Evolutionary conservation across 2,113 vertebrate species (phyloP), one percentile per base, ranked within the genome.

Genomic region (Misgurnus anguillicaudatus): DNA sequence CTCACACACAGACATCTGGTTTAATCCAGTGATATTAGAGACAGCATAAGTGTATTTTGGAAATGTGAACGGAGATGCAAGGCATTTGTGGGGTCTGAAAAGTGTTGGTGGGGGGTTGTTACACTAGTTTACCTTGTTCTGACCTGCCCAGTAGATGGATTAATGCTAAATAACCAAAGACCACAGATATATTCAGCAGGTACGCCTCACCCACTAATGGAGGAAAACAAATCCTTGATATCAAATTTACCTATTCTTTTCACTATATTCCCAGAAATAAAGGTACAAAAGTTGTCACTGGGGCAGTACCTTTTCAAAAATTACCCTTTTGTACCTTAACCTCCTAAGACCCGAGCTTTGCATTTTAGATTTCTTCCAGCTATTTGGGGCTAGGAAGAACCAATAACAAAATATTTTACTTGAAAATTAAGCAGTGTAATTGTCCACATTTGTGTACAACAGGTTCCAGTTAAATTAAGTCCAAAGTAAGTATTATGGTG

Each of bases 111-210:
- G 60, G 45, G 24, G 47, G 41, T 65, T 61, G 7, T 9, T 41
- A 58, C 14, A 9, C 14, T 24, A 60, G 16, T 31, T 66, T 62
- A n/a, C 19, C 21, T 9, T 78, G 65, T 80, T 74, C 47, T 77
- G 62, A 72, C 39, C 53, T 68, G 53, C 16, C 24, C 21, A 63
- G 6, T 58, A 41, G 16, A 4, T 39, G 6, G 70, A 58, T 42
- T 72, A 42, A 72, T 42, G 58, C 14, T 16, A 4, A 24, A 24
- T 42, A 8, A 42, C 38, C 39, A 69, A 51, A 51, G 66, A 31
- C 39, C 38, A 21, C 9, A 16, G 11, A 41, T 57, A 57, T 19
- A n/a, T 9, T 51, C 13, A 11, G 47, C 47, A 51, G 9, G n/a
- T 51, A 51, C 13, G 14, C 48, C 5, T 13, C 48, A 51, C 11